Evolutionary conservation across 2,888 invertebrate genomes (phyloP).

Genomic region (Chaetogeoica ovagalla): DNA sequence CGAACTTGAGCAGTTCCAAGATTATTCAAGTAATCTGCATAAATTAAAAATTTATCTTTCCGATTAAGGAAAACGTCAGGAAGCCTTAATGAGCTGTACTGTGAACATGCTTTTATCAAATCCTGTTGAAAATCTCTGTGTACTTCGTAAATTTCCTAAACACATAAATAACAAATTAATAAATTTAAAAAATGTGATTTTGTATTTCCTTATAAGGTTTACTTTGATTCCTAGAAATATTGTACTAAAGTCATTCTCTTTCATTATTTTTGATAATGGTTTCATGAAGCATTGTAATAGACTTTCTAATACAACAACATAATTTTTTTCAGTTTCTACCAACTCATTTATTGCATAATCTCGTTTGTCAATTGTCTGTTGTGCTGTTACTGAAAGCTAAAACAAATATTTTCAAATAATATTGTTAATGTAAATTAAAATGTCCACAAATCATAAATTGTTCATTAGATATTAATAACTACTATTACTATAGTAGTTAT

Average conservation of each 20-base stretch:
- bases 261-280: conserved; percentile 73
- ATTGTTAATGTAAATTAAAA: background rate
- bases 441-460: background rate
- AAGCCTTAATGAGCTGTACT: conserved; percentile 66
- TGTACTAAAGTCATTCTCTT: conserved; percentile 72
- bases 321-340: conserved; percentile 95
- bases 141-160: conserved; percentile 80
- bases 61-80: conserved; percentile 87
- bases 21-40: conserved; percentile 95
- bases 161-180: conserved; percentile 45
- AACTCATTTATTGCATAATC: conserved; percentile 92
- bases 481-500: too few species aligned
- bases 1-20: conserved; percentile 84
- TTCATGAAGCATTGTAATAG: conserved; percentile 78
- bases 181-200: background rate
- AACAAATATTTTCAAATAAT: conserved; percentile 25
- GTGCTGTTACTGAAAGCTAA: conserved; percentile 57
- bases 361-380: conserved; percentile 71
- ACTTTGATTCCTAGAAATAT: conserved; percentile 93
- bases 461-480: background rate
- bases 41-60: conserved; percentile 87
- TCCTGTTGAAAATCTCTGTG: conserved; percentile 84
- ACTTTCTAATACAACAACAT: conserved; percentile 88
- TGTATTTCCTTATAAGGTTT: conserved; percentile 55
- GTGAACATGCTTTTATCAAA: conserved; percentile 70